Base-by-base conservation (phyloP, 2,113 vertebrate species). In the Panthera leo region DNA sequence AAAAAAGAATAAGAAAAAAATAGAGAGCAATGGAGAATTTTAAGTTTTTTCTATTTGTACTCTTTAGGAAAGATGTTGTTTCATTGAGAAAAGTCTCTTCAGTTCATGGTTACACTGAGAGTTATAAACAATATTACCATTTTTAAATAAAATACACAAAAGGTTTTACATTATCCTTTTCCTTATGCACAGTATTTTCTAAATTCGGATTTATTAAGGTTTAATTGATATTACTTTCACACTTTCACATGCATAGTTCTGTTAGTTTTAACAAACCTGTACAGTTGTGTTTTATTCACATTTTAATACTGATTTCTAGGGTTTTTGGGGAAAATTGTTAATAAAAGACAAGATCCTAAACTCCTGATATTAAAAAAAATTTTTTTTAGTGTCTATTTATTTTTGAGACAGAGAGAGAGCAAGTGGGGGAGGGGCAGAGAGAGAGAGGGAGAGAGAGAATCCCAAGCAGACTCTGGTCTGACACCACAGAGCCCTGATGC, bases 221-320 rank as follows among this genome's bases (percentile, higher is more conserved):
- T 84, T 85, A 86, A 75, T 73, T 94, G 61, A 48, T 21, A 11
- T 23, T 58, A 51, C 11, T 70, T 73, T 94, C 29, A 85, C 0
- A 1, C 10, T 36, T 87, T 97, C 25, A 87, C 63, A 19, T 61
- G 2, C 34, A 63, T 18, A 16, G 1, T 84, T 95, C 6, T 58
- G 58, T 42, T 42, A 80, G 5, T 76, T 82, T 87, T 68, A 73
- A 67, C 27, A 82, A 94, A 76, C 13, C 34, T 34, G 51, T 23
- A 85, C 10, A 71, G 7, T 42, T 86, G 6, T 85, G 2, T 21
- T 93, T 42, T 4, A 36, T 89, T 84, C 73, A 53, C 5, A 70
- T 94, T 92, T 83, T 73, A 67, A 96, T 48, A 75, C 34, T 58
- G 27, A 8, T 85, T 97, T 97, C 34, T 79, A 76, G 73, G 29